Evolutionary conservation across 1,140 invertebrate species (phyloP), one percentile per base, ranked within the genome.

Genomic region (Drosophila sechellia): DNA sequence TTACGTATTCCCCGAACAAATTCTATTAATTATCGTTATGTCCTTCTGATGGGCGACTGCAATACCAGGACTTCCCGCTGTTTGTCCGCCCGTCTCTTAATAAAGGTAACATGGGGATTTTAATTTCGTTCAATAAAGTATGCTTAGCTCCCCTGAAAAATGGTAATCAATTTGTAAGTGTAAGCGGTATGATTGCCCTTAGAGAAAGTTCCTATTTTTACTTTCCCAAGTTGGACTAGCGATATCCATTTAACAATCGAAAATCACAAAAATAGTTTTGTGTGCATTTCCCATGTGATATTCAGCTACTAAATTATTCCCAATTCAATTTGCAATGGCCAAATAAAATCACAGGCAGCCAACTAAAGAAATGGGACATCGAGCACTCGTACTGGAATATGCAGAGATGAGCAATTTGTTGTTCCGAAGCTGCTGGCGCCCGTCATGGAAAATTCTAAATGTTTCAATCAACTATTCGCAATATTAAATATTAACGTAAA

Each of bases 21-120:
- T 90, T 81, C 87, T 90, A 90, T 90, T 90, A 90, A 90, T 90
- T 90, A 90, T 87, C 80, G 80, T 90, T 90, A 90, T 90, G 81
- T 90, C 69, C 85, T 68, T 86, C 79, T 86, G 77, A 90, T 90
- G 74, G 87, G 69, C 69, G 83, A 73, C 75, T 79, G 70, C 66
- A 70, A 77, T 63, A 58, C 53, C 35, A 66, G 71, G 66, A 43
- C 15, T 53, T 76, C 79, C 71, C 55, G 66, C 76, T 79, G 63
- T 50, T 79, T 54, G 31, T 35, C 15, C 31, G 13, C 27, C 48
- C 34, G 15, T 12, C n/a, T 54, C 40, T 65, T 61, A 58, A 81
- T 63, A 64, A 55, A 84, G 76, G 78, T 77, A 70, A 55, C 64
- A 75, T 52, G 34, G 53, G 53, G 42, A 45, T 48, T 58, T 66